Percentiles rank a stretch among this genome's conserved stretches.
These are phyloP conservation scores for Plectus sambesii DNA, from an alignment of 1,140 invertebrate species.

Conservation along the genomic window DNA sequence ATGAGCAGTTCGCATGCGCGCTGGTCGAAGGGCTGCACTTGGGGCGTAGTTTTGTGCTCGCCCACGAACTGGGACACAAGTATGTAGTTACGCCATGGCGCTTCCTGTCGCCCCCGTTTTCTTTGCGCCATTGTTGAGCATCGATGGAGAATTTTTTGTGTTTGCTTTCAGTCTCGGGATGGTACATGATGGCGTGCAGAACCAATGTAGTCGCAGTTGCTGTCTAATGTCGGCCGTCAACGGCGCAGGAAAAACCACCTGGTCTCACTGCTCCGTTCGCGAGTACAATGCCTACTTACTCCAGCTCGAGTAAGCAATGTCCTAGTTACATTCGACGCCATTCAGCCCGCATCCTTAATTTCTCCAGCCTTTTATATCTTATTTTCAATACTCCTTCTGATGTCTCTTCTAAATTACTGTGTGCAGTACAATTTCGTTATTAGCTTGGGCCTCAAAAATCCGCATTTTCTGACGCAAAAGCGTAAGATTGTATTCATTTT, in stretches of 20 bases:
- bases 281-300: conserved; percentile 45
- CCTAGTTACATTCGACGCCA: too few relatives aligned
- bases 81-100: conserved; percentile 18
- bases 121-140: neutral
- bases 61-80: conserved; percentile 46
- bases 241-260: conserved; percentile 45
- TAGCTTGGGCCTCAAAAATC: too few relatives aligned
- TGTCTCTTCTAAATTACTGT: too few relatives aligned
- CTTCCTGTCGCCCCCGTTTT: too few relatives aligned
- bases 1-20: conserved; percentile 43
- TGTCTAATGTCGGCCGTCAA: conserved; percentile 45
- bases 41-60: conserved; percentile 41
- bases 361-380: too few relatives aligned
- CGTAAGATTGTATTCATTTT: too few relatives aligned
- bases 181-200: conserved; percentile 45
- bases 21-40: conserved; percentile 43
- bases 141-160: neutral
- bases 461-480: too few relatives aligned
- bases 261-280: conserved; percentile 41
- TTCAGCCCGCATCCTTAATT: too few relatives aligned
- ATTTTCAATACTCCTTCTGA: too few relatives aligned
- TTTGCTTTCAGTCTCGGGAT: conserved; percentile 42
- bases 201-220: conserved; percentile 40
- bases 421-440: too few relatives aligned
- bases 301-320: conserved; percentile 39